A percentile compares a stretch with the other conserved stretches of the same genome.
phyloP scores from a whole-genome alignment of 2,797 vertebrate genomes.

The Dryobates pubescens region DNA sequence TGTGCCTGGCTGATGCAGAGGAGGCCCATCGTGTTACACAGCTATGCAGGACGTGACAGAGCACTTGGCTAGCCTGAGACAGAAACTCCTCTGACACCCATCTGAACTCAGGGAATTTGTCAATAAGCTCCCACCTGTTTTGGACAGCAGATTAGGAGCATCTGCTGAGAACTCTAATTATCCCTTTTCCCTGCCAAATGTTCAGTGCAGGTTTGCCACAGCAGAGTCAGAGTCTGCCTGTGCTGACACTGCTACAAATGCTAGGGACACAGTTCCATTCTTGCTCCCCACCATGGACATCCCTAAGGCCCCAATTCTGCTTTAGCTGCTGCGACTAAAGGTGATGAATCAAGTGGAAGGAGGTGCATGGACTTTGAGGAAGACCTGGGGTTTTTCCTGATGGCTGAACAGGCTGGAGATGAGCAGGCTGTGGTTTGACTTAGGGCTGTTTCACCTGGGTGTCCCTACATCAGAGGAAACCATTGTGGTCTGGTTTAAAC shows the following conservation, averaged over 20 bases:
- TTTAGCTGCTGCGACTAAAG: background rate
- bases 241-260: background rate
- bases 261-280: background rate
- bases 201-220: background rate
- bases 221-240: background rate
- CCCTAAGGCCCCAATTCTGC: background rate
- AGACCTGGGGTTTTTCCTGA: background rate
- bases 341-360: background rate
- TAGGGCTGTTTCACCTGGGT: background rate
- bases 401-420: background rate
- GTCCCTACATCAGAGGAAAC: background rate
- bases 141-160: background rate
- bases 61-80: background rate
- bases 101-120: background rate
- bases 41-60: background rate
- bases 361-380: background rate
- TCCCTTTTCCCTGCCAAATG: background rate
- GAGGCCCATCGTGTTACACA: background rate
- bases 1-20: background rate
- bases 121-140: background rate
- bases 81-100: background rate
- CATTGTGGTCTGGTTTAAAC: background rate
- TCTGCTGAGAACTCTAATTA: background rate
- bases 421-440: background rate
- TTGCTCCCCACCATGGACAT: background rate